Conservation (phyloP, 2,797 vertebrate species). For the Champsocephalus esox region DNA sequence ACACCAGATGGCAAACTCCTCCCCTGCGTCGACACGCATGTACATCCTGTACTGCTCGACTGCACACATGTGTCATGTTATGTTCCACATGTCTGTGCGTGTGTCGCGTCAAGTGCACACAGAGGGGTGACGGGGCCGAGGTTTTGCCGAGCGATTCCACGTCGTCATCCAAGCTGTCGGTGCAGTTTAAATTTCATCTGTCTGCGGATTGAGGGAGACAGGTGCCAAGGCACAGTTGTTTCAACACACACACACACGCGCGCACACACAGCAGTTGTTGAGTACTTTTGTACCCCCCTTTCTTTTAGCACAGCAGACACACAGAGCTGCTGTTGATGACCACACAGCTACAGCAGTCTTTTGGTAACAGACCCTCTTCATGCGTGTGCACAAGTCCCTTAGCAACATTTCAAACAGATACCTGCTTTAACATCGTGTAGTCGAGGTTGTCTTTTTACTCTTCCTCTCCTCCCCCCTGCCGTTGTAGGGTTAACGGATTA, state of each 20-base stretch:
- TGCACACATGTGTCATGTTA: constrained; percentile 50
- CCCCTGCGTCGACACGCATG: constrained; percentile 41
- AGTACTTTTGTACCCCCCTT: neutral
- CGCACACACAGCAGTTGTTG: constrained; percentile 34
- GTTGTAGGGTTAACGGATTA: constrained; percentile 65
- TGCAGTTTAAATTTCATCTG: constrained; percentile 65
- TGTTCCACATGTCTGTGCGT: constrained; percentile 18
- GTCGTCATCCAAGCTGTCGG: constrained; percentile 75
- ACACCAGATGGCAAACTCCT: constrained; percentile 32
- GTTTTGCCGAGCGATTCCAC: constrained; percentile 55
- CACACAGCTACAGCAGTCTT: constrained; percentile 6
- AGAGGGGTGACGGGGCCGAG: constrained; percentile 19
- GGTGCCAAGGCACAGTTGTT: constrained; percentile 76
- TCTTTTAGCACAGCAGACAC: constrained; percentile 3
- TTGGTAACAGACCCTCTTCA: constrained; percentile 1
- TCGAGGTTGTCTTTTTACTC: constrained; percentile 1
- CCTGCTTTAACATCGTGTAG: neutral
- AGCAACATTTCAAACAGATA: too few relatives aligned
- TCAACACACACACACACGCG: constrained; percentile 13
- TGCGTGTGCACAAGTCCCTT: neutral
- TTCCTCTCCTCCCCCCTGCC: constrained; percentile 22
- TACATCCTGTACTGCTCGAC: constrained; percentile 35
- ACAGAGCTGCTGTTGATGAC: constrained; percentile 37
- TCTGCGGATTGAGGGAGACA: constrained; percentile 74
- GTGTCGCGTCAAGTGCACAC: constrained; percentile 24